These are phyloP conservation scores for Drosophila erecta DNA, from an alignment of 1,140 invertebrate genomes.

Conservation along the genomic window DNA sequence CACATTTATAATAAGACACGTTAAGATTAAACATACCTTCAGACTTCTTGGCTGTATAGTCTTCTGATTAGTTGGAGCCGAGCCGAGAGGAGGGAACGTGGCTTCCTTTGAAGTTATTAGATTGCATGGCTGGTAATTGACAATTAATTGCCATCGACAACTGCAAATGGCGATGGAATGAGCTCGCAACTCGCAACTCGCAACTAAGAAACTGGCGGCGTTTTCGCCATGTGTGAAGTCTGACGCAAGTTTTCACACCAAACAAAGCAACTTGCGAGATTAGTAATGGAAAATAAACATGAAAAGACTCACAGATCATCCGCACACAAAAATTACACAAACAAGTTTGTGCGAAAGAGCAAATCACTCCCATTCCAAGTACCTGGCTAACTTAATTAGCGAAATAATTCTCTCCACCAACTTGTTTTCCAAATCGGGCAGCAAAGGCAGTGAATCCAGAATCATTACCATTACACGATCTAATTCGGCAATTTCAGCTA, in stretches of 20 bases:
- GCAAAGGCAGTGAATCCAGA: neutral
- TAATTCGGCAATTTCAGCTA: constrained; percentile 34
- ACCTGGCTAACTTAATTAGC: neutral
- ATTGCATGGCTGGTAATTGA: constrained; percentile 61
- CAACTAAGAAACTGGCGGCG: neutral
- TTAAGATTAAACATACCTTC: too few relatives aligned
- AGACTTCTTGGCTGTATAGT: constrained; percentile 6
- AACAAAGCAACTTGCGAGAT: constrained; percentile 4
- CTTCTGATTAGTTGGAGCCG: constrained; percentile 26
- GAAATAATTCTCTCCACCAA: neutral
- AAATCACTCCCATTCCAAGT: neutral
- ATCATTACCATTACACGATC: constrained; percentile 24
- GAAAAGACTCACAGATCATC: constrained; percentile 3
- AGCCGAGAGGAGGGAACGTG: constrained; percentile 18
- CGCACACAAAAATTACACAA: constrained; percentile 1
- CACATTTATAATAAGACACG: too few relatives aligned
- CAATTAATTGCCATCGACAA: constrained; percentile 60
- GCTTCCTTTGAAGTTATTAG: constrained; percentile 54
- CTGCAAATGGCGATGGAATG: constrained; percentile 46
- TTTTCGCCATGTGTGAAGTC: constrained; percentile 46
- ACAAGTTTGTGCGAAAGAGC: neutral
- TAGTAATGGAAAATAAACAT: constrained; percentile 39
- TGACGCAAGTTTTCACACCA: constrained; percentile 69
- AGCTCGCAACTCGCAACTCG: constrained; percentile 14
- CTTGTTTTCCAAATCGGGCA: neutral